Percentiles rank a stretch among this genome's conserved stretches.
phyloP scores from a whole-genome alignment of 2,113 vertebrate genomes.

The Platysternon megacephalum region DNA sequence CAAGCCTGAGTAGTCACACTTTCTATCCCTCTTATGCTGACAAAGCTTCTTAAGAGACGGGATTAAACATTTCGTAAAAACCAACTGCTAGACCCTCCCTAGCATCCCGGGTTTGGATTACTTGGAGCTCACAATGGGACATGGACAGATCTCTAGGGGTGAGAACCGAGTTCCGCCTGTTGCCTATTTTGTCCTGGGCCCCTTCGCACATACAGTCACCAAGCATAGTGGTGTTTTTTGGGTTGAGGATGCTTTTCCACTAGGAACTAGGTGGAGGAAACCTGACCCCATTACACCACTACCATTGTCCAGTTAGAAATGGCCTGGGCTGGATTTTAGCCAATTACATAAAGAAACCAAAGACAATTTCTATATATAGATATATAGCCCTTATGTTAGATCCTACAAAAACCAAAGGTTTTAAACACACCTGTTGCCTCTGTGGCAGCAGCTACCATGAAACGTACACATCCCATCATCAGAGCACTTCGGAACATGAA shows the following conservation, averaged over 20 bases:
- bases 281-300: not conserved
- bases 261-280: not conserved
- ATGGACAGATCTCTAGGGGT: not conserved
- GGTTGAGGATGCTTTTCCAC: not conserved
- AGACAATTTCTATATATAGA: not conserved
- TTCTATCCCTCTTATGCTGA: not conserved
- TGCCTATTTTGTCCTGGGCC: not conserved
- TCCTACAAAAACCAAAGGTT: not conserved
- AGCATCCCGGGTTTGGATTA: not conserved
- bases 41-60: not conserved
- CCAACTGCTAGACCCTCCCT: not conserved
- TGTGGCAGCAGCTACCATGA: not conserved
- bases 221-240: not conserved
- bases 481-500: not conserved
- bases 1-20: not conserved
- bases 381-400: not conserved
- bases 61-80: not conserved
- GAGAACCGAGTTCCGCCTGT: not conserved
- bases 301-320: not conserved
- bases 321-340: not conserved
- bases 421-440: not conserved
- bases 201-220: not conserved
- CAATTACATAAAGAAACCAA: not conserved
- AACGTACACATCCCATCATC: not conserved
- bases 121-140: not conserved